These are phyloP conservation scores for Allobates femoralis DNA, from an alignment of 2,797 vertebrate genomes.

Conservation along the genomic window DNA sequence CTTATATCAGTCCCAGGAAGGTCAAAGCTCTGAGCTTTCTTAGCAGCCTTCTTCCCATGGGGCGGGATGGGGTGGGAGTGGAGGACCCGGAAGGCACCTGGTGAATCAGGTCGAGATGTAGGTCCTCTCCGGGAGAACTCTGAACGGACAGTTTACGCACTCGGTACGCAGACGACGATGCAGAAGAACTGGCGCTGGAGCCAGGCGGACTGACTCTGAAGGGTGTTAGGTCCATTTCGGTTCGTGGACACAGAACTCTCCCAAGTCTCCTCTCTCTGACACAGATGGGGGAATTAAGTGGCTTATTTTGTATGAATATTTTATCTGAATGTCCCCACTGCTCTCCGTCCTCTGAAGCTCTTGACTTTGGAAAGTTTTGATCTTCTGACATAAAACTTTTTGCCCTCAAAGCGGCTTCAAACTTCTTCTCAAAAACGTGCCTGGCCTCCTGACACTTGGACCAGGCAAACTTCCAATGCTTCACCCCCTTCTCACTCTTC, in stretches of 20 bases:
- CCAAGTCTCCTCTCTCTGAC: constrained; percentile 68
- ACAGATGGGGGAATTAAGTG: constrained; percentile 68
- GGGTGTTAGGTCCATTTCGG: constrained; percentile 42
- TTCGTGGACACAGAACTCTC: constrained; percentile 56
- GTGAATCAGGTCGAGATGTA: constrained; percentile 62
- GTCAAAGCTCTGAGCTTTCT: constrained; percentile 91
- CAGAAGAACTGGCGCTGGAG: constrained; percentile 38
- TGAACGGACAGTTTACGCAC: constrained; percentile 61
- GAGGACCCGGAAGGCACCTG: constrained; percentile 57
- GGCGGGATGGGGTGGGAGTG: constrained; percentile 59
- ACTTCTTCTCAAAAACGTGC: constrained; percentile 86
- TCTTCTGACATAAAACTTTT: constrained; percentile 60
- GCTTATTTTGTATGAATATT: constrained; percentile 71
- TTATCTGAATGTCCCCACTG: constrained; percentile 67
- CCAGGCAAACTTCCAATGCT: constrained; percentile 89
- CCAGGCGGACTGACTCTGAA: constrained; percentile 50
- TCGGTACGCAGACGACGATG: constrained; percentile 64
- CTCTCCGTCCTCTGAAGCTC: constrained; percentile 68
- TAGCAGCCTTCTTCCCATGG: constrained; percentile 74
- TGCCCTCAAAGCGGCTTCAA: constrained; percentile 80
- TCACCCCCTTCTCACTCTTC: constrained; percentile 83
- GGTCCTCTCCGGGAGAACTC: constrained; percentile 73
- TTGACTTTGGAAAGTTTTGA: constrained; percentile 38
- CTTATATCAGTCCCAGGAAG: constrained; percentile 72
- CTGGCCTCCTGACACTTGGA: constrained; percentile 89